These are phyloP conservation scores for Salvator merianae DNA, from an alignment of 2,113 vertebrate genomes.

Conservation along the genomic window DNA sequence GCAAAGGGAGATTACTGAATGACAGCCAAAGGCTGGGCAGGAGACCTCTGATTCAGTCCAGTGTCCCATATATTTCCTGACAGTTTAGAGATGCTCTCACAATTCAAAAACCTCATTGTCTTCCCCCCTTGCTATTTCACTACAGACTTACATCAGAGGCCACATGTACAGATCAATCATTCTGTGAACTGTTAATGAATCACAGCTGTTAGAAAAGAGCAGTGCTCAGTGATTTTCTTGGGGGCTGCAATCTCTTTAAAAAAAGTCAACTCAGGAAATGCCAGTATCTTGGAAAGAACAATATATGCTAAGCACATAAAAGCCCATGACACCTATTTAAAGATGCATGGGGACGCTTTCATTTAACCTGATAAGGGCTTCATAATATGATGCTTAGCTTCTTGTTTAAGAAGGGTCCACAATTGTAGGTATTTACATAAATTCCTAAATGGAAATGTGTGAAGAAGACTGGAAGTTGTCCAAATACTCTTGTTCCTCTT, in stretches of 20 bases:
- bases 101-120: constrained; percentile 43
- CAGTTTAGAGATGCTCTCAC: constrained; percentile 44
- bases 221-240: background rate
- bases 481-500: background rate
- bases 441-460: background rate
- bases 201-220: background rate
- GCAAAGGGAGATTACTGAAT: constrained; percentile 49
- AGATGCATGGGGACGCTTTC: background rate
- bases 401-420: background rate
- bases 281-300: background rate
- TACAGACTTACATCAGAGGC: constrained; percentile 17
- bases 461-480: background rate
- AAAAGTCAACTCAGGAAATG: background rate
- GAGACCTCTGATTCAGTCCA: constrained; percentile 44
- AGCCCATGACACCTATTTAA: background rate
- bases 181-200: background rate
- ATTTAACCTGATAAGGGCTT: background rate
- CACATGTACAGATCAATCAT: constrained; percentile 24
- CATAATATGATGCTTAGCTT: too few species aligned
- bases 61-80: constrained; percentile 49
- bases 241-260: constrained; percentile 6
- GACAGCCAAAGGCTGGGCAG: constrained; percentile 36
- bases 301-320: background rate
- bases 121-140: constrained; percentile 3
- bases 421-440: background rate